Percentiles rank a stretch among this genome's conserved stretches.
phyloP scores from a whole-genome alignment of 2,888 invertebrate species.

The Sylvicola cinctus region DNA sequence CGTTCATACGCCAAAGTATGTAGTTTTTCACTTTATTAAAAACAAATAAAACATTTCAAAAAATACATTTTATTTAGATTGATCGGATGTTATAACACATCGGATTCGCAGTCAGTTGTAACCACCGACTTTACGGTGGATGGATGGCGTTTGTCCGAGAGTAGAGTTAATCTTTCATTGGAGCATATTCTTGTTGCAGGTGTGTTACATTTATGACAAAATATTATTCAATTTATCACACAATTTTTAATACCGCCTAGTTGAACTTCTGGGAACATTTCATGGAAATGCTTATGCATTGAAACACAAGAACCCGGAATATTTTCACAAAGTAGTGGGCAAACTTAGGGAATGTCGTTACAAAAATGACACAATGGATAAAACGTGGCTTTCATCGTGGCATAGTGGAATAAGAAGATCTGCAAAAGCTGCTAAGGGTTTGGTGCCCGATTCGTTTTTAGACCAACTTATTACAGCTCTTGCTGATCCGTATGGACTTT shows the following conservation, averaged over 20 bases:
- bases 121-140: conserved; percentile 16
- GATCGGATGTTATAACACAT: too few relatives aligned
- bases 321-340: conserved; percentile 12
- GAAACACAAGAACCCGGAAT: conserved; percentile 11
- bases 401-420: too few relatives aligned
- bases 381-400: too few relatives aligned
- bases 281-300: conserved; percentile 20
- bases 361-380: too few relatives aligned
- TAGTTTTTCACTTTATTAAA: too few relatives aligned
- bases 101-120: conserved; percentile 9
- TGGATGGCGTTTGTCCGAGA: conserved; percentile 16
- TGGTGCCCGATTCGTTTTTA: conserved; percentile 14
- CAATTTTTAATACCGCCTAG: conserved; percentile 7
- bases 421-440: conserved; percentile 6
- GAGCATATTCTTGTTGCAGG: conserved; percentile 18
- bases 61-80: too few relatives aligned
- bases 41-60: too few relatives aligned
- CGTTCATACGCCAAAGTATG: too few relatives aligned
- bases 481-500: conserved; percentile 9
- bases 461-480: conserved; percentile 10
- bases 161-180: conserved; percentile 15
- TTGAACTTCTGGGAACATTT: conserved; percentile 16
- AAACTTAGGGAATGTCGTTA: background rate
- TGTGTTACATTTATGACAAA: conserved; percentile 6
- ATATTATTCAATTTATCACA: too few relatives aligned